Base-by-base conservation (phyloP, 2,797 vertebrate species). In the Streptopelia turtur region DNA sequence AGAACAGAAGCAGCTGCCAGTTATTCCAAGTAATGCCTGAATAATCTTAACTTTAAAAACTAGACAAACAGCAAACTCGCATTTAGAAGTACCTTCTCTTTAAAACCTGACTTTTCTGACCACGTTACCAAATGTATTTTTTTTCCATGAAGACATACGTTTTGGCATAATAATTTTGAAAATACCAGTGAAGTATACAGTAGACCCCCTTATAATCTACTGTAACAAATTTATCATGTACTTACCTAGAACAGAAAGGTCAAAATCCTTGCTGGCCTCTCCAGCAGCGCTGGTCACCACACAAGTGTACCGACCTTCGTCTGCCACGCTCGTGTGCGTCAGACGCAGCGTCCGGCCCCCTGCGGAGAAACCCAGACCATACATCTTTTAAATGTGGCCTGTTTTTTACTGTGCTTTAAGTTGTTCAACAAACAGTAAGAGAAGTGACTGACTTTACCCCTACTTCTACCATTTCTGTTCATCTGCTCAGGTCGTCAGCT, bases 251-350 rank as follows among this genome's bases (percentile, higher is more conserved):
- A 99, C 95, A 53, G 98, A 98, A 31, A 99, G 98, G 56, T 98
- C 95, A 96, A 99, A 99, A 91, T 96, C 96, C 96, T 99, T 99
- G 89, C 98, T 98, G 66, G 98, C 98, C 96, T 99, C 98, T 74
- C 99, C 99, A 25, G 98, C 99, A 43, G 98, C 95, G 27, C 99
- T 99, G 30, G 98, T 98, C 56, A 98, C 99, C 5, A 99, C 90
- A 39, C 99, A 99, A 5, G 98, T 98, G 64, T 99, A 99, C 50
- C 87, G 98, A 88, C 99, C 99, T 72, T 98, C 98, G 37, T 99
- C 98, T 31, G 98, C 98, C 4, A 93, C 87, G 25, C 97, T 93
- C 9, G 97, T 93, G 16, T 99, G 98, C 93, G 98, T 98, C 70
- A 99, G 93, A 47, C 99, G 98, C 43, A 99, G 97, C 2, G 96